A percentile compares a stretch with the other conserved stretches of the same genome.
Evolutionary conservation across 2,113 vertebrate genomes (phyloP).

Genomic region (Syngnathus scovelli): DNA sequence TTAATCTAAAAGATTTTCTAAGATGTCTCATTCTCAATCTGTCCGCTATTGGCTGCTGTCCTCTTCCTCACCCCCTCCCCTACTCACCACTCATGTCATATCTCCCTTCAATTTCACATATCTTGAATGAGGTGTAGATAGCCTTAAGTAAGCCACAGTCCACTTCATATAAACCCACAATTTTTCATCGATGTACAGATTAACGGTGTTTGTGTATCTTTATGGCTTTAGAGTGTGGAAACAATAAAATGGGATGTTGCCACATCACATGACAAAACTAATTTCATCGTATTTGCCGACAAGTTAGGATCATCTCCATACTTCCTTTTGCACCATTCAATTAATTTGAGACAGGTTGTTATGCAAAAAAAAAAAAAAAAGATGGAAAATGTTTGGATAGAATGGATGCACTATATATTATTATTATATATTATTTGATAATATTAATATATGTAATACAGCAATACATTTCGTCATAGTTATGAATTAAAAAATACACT

Average conservation of each 20-base stretch:
- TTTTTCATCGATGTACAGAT: constrained; percentile 61
- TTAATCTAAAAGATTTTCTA: constrained; percentile 63
- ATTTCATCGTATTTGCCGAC: background rate
- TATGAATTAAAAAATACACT: background rate
- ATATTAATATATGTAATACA: too few species aligned
- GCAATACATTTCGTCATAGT: too few species aligned
- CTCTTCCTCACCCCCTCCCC: constrained; percentile 15
- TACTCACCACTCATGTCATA: constrained; percentile 49
- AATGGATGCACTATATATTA: too few species aligned
- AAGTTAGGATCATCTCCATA: background rate
- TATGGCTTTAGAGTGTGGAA: background rate
- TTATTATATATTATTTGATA: too few species aligned
- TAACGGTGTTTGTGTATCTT: constrained; percentile 15
- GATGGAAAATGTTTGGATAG: background rate
- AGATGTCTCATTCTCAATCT: constrained; percentile 44
- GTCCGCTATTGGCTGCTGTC: constrained; percentile 10
- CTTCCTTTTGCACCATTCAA: too few species aligned
- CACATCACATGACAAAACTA: constrained; percentile 12
- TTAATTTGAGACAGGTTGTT: too few species aligned
- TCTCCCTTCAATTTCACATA: constrained; percentile 72
- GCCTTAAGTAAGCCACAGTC: constrained; percentile 64
- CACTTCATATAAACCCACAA: constrained; percentile 51
- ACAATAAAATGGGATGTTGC: background rate
- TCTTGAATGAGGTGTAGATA: constrained; percentile 71
- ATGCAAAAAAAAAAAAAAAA: too few species aligned